Conservation (phyloP, 2,797 vertebrate genomes). For the Sebastiscus albofasciatus region DNA sequence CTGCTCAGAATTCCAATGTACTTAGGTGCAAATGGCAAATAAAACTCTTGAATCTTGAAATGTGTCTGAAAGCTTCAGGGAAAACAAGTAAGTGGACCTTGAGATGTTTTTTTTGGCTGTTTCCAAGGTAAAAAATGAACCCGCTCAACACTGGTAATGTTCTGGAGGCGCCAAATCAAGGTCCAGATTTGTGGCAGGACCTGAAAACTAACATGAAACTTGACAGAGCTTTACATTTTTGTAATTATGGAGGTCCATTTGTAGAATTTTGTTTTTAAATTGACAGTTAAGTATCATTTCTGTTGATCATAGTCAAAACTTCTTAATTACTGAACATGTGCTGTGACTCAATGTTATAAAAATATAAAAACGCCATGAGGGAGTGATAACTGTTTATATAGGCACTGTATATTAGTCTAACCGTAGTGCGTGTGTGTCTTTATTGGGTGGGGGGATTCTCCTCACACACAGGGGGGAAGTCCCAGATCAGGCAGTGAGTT, state of each 20-base stretch:
- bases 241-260: background rate
- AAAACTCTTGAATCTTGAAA: background rate
- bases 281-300: background rate
- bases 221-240: background rate
- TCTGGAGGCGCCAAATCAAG: background rate
- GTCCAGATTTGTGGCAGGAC: background rate
- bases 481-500: constrained; percentile 26
- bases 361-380: no score
- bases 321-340: background rate
- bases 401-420: background rate
- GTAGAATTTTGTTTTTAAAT: background rate
- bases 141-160: background rate
- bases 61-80: background rate
- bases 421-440: background rate
- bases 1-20: no score
- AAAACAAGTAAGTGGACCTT: background rate
- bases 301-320: background rate
- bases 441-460: constrained; percentile 5
- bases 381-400: background rate
- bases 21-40: no score
- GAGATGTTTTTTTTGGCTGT: background rate
- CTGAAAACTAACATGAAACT: background rate
- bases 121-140: background rate
- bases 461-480: constrained; percentile 44
- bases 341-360: background rate